Evolutionary conservation across 2,797 vertebrate genomes (phyloP).

Genomic region (Pteropus rufus): DNA sequence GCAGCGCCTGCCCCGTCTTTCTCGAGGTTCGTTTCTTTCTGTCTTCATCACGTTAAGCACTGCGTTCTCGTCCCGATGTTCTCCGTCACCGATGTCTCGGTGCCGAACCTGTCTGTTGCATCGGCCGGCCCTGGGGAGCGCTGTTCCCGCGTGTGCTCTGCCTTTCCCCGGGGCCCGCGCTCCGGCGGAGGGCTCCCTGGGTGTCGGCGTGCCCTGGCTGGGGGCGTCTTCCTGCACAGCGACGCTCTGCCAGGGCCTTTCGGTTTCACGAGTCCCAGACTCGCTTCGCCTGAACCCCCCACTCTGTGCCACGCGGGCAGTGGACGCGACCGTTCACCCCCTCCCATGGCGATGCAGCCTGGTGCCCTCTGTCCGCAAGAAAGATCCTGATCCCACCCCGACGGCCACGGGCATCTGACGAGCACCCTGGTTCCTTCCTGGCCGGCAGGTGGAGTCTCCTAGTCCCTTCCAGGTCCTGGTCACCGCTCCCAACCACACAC

Average conservation of each 20-base stretch:
- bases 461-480: background rate
- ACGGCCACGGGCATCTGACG: fast-evolving
- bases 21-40: background rate
- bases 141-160: background rate
- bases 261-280: too few relatives aligned
- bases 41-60: background rate
- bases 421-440: background rate
- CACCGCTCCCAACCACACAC: background rate
- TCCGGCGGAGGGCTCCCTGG: fast-evolving
- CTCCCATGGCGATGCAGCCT: fast-evolving
- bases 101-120: too few relatives aligned
- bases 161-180: background rate
- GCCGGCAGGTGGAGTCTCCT: fast-evolving
- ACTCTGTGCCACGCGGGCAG: fast-evolving
- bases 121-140: fast-evolving
- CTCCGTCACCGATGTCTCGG: too few relatives aligned
- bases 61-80: background rate
- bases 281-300: fast-evolving
- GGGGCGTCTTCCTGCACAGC: background rate
- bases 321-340: fast-evolving
- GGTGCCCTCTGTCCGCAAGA: background rate
- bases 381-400: background rate
- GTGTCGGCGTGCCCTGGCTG: background rate
- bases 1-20: too few relatives aligned
- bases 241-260: background rate